phyloP scores from a whole-genome alignment of 2,797 vertebrate genomes.

The Peromyscus eremicus region DNA sequence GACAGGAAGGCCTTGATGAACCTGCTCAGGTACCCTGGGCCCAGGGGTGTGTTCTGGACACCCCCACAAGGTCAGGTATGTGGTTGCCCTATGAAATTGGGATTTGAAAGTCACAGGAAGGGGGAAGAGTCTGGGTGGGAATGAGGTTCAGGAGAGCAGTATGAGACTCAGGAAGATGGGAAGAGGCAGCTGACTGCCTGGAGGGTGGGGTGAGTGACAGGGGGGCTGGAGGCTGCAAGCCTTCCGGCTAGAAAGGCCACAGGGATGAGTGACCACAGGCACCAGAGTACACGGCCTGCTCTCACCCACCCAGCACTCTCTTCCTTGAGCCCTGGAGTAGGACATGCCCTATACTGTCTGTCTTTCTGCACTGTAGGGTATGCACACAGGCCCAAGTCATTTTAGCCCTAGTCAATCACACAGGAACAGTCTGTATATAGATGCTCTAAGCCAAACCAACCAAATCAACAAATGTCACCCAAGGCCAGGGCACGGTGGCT shows the following conservation, averaged over 20 bases:
- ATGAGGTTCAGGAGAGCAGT: not conserved
- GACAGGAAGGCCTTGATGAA: not conserved
- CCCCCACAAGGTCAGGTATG: not conserved
- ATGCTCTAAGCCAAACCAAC: not conserved
- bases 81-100: not conserved
- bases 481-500: not conserved
- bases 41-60: not conserved
- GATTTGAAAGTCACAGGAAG: not conserved
- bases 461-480: no score
- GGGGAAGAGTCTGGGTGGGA: not conserved
- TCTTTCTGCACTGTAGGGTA: not conserved
- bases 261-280: not conserved
- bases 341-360: not conserved
- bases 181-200: not conserved
- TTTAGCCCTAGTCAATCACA: not conserved
- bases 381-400: not conserved
- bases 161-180: not conserved
- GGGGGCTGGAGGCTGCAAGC: not conserved
- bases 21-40: not conserved
- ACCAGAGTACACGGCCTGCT: not conserved
- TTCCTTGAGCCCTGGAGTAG: not conserved
- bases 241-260: not conserved
- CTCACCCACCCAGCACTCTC: not conserved
- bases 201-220: not conserved
- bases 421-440: not conserved